Conservation (phyloP, 2,888 invertebrate species). For the Portevinia maculata region DNA sequence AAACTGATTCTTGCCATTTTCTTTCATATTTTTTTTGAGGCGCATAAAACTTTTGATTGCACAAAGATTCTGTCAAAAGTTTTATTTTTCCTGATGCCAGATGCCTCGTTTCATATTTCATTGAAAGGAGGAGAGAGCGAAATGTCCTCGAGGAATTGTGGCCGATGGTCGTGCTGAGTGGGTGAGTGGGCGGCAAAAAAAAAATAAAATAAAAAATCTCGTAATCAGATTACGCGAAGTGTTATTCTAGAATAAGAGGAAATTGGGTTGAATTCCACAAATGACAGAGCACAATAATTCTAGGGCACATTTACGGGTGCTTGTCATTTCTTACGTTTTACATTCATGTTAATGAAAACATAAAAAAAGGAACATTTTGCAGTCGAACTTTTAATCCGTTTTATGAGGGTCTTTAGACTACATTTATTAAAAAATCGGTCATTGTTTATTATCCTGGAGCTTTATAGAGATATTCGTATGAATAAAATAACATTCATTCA, state of each 20-base stretch:
- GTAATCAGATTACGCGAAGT: conserved; percentile 72
- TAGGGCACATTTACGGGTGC: conserved; percentile 44
- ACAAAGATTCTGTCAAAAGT: conserved; percentile 74
- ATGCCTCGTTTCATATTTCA: conserved; percentile 72
- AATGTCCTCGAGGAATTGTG: conserved; percentile 70
- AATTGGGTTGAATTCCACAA: conserved; percentile 68
- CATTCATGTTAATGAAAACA: conserved; percentile 32
- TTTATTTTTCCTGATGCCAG: conserved; percentile 71
- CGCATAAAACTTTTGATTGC: conserved; percentile 69
- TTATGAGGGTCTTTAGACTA: no score
- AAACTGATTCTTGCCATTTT: conserved; percentile 68
- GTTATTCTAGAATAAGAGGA: conserved; percentile 46
- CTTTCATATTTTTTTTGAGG: conserved; percentile 50
- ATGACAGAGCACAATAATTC: conserved; percentile 44
- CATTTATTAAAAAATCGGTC: no score
- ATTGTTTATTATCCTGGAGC: no score
- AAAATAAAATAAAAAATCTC: conserved; percentile 1
- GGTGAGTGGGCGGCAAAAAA: conserved; percentile 8
- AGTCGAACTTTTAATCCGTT: no score
- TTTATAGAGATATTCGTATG: no score
- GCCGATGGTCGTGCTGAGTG: conserved; percentile 18
- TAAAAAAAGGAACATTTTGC: no score
- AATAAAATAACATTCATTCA: no score
- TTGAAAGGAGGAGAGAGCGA: conserved; percentile 57
- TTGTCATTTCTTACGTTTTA: conserved; percentile 32